phyloP scores from a whole-genome alignment of 2,888 invertebrate genomes.

The Metacarcinus magister region DNA sequence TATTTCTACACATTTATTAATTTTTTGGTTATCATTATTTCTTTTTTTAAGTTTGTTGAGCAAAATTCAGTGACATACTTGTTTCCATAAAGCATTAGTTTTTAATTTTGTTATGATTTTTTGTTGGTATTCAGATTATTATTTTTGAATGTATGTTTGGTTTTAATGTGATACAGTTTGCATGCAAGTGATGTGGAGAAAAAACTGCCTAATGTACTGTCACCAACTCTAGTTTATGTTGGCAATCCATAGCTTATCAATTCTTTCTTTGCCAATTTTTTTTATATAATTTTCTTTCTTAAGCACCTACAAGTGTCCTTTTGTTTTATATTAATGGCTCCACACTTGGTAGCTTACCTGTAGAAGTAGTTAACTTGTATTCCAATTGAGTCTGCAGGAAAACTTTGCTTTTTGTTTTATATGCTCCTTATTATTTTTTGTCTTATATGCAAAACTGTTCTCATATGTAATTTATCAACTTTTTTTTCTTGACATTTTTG shows the following conservation, averaged over 20 bases:
- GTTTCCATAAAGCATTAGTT: too few relatives aligned
- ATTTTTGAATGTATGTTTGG: neutral
- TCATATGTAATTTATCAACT: neutral
- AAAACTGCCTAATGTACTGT: neutral
- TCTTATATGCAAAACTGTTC: neutral
- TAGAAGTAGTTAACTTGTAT: neutral
- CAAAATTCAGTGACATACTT: too few relatives aligned
- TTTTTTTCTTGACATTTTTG: neutral
- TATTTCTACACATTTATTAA: neutral
- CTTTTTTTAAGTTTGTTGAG: too few relatives aligned
- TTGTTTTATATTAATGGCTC: neutral
- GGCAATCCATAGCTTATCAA: neutral
- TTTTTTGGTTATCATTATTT: too few relatives aligned
- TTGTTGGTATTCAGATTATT: neutral
- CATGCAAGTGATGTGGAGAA: neutral
- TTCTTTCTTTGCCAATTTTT: neutral
- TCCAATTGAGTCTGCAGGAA: neutral
- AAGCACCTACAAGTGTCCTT: neutral
- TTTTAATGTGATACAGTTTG: neutral
- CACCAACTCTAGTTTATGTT: neutral
- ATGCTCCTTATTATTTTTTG: neutral
- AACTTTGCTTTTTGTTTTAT: neutral
- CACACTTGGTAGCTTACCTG: neutral
- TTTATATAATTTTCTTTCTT: neutral
- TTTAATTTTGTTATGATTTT: neutral